phyloP scores from a whole-genome alignment of 2,113 vertebrate genomes.

The Octodon degus region DNA sequence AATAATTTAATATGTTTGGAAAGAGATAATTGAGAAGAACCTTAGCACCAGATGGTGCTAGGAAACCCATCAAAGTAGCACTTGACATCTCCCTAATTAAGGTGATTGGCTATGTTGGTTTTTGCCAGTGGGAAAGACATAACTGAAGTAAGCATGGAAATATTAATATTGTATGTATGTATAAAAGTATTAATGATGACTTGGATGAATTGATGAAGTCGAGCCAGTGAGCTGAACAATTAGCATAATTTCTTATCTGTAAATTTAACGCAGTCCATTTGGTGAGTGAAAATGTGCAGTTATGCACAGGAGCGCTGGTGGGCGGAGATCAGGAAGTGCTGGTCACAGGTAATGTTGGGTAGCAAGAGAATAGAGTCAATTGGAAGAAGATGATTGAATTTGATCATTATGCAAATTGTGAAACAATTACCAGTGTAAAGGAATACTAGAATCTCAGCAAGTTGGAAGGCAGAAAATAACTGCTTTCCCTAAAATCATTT shows the following conservation, averaged over 20 bases:
- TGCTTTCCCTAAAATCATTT: neutral
- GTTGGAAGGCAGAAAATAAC: neutral
- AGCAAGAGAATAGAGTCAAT: neutral
- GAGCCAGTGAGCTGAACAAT: neutral
- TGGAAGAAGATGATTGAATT: neutral
- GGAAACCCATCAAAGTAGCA: neutral
- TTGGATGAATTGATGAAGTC: neutral
- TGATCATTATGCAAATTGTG: neutral
- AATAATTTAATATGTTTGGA: neutral
- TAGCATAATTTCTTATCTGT: neutral
- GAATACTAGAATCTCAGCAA: neutral
- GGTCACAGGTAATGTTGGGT: neutral
- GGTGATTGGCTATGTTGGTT: neutral
- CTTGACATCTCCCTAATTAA: neutral
- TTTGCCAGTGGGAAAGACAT: neutral
- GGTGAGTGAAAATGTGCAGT: too few species aligned
- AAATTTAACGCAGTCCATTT: neutral
- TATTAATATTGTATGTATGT: neutral
- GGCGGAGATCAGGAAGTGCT: neutral
- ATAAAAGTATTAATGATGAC: neutral
- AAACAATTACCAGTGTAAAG: neutral
- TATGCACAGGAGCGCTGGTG: neutral
- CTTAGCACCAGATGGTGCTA: neutral
- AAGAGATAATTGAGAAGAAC: neutral
- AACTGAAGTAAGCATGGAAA: neutral